phyloP scores from a whole-genome alignment of 2,797 vertebrate genomes.

The Sebastes trivittatus region DNA sequence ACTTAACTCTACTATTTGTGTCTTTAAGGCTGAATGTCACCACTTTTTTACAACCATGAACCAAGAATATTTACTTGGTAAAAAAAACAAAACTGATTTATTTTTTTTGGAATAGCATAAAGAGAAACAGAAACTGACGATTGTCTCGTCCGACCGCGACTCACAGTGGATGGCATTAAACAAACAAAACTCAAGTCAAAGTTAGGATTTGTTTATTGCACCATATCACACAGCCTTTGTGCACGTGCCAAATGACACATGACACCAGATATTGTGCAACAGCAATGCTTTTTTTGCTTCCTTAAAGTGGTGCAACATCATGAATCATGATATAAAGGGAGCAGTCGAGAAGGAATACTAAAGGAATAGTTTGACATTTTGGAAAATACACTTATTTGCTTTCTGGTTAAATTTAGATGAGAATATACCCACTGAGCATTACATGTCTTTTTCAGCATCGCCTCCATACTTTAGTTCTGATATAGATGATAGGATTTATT shows the following conservation, averaged over 20 bases:
- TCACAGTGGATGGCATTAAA: not conserved
- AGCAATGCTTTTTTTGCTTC: not conserved
- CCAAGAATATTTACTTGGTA: not conserved
- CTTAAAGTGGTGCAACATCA: constrained; percentile 12
- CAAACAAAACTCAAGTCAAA: not conserved
- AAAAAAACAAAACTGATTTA: not conserved
- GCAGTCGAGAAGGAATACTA: not conserved
- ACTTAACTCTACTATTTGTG: not conserved
- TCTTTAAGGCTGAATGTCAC: too few relatives aligned
- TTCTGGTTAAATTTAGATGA: not conserved
- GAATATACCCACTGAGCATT: not conserved
- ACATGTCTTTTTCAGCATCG: too few relatives aligned
- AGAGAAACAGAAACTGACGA: not conserved
- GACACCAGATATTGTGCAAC: not conserved
- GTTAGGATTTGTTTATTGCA: not conserved
- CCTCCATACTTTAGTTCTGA: too few relatives aligned
- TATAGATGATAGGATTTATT: too few relatives aligned
- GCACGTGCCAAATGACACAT: not conserved
- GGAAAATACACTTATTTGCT: not conserved
- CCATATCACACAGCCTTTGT: not conserved
- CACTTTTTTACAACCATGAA: not conserved
- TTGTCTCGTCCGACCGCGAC: not conserved
- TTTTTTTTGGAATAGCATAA: not conserved
- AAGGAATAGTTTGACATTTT: not conserved
- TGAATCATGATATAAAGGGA: not conserved